Evolutionary conservation across 2,113 vertebrate species (phyloP), one percentile per base, ranked within the genome.

Genomic region (Dunckerocampus dactyliophorus): DNA sequence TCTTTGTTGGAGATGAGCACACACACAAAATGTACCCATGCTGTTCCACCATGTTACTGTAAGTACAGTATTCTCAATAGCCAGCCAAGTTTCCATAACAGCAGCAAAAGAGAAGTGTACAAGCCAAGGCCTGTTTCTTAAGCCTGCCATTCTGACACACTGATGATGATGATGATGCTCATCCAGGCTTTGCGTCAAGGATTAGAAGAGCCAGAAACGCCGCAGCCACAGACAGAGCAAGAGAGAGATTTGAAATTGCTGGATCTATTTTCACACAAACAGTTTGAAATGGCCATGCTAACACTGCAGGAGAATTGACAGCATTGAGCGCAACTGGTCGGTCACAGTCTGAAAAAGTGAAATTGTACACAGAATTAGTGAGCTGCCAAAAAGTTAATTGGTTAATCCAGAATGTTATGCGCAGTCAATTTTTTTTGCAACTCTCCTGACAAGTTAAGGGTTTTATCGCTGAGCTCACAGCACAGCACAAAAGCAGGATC

Each of bases 161-260:
- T 85, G 19, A 89, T 84, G 81, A 79, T 85, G 81, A 79, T 85
- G 81, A 79, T 76, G 62, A 77, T 82, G 82, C 85, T 88, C 85
- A 89, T 87, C 86, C 82, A 75, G 84, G 83, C 74, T 88, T 90
- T 89, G 85, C 90, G 85, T 87, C 72, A 51, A 64, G 82, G 83
- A 88, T 89, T 90, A 90, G 59, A 42, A 47, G 69, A 87, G 84
- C 12, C 83, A 87, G 75, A 86, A 84, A 85, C 20, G 19, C 63
- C 62, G 77, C 77, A 79, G 76, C 83, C 86, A 55, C 83, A 82
- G 66, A 80, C 82, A 78, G 74, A 73, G 76, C 16, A n/a, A 48
- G 11, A 16, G 24, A 52, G 24, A 53, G 34, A 42, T 62, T 77
- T 54, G 77, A 67, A 77, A 79, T 69, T 63, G 53, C 53, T 65